Base-by-base conservation (phyloP, 2,888 invertebrate species). In the Acholoe squamosa region DNA sequence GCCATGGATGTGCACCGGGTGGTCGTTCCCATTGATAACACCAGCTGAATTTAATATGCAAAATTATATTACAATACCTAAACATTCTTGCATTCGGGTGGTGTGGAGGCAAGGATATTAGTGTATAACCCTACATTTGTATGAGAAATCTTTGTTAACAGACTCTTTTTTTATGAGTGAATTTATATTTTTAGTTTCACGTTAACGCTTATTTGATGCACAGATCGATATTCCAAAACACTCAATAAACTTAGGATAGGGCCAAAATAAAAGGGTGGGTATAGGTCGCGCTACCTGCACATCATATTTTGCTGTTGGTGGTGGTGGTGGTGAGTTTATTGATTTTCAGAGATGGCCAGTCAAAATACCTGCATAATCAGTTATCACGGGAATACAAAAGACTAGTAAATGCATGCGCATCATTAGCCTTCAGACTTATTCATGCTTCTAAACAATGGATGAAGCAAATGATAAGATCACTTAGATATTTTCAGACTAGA, bases 1-100 rank as follows among this genome's bases (percentile, higher is more conserved):
- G 12, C 91, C 92, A 86, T 92, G 92, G 16, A 92, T 34, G 86
- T 92, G 92, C n/a, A 92, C 33, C 16, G 89, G 89, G 52, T 92
- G 92, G 28, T 89, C 54, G 51, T 77, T 91, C 16, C 91, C 91
- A 84, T 91, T 84, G 56, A 86, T 34, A n/a, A 54, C 76, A 54
- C 91, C 90, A 67, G 34, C 90, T 90, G 67, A 90, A 25, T 54
- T 12, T n/a, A 61, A 61, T n/a, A 61, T 61, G 22, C 19, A 61
- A 80, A 0, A 25, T 10, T 22, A 33, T 31, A n/a, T 14, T 19
- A 61, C 5, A 61, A 61, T 88, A n/a, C 61, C 61, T 54, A 54
- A 19, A 14, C 54, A 10, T 14, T 54, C 19, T 54, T 19, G 19
- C n/a, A n/a, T n/a, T n/a, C 12, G 54, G 19, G 19, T 19, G 54